A percentile compares a stretch with the other conserved stretches of the same genome.
Conservation (phyloP, 2,888 invertebrate species). For the Drosophila paramelanica region DNA sequence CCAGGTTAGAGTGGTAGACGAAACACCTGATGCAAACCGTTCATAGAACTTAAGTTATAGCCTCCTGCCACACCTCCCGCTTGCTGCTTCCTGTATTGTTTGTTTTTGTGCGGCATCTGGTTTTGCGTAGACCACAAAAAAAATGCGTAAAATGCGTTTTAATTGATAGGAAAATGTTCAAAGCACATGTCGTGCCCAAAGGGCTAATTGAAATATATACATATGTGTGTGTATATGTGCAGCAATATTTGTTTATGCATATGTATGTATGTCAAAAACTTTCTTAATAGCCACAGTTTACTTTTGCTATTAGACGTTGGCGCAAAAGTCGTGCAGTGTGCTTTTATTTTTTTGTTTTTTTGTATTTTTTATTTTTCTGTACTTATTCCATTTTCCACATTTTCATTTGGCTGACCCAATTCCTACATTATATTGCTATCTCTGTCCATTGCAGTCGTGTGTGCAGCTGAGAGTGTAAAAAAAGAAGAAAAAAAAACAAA, state of each 20-base stretch:
- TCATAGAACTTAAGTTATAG: neutral
- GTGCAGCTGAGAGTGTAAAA: constrained; percentile 48
- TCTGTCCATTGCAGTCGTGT: constrained; percentile 38
- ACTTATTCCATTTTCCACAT: constrained; percentile 44
- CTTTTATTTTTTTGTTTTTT: constrained; percentile 35
- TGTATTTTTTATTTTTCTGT: constrained; percentile 38
- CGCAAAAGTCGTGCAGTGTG: constrained; percentile 43
- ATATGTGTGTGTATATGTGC: neutral
- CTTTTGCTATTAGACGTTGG: constrained; percentile 53
- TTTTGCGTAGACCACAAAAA: constrained; percentile 37
- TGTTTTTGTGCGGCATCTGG: constrained; percentile 60
- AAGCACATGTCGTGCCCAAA: constrained; percentile 53
- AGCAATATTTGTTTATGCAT: neutral
- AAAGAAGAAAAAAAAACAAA: constrained; percentile 15
- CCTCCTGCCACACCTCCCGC: no score
- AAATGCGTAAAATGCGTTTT: constrained; percentile 73
- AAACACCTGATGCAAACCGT: constrained; percentile 60
- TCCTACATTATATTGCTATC: constrained; percentile 34
- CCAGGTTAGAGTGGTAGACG: neutral
- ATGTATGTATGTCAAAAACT: neutral
- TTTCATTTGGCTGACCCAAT: constrained; percentile 66
- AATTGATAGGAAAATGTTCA: constrained; percentile 76
- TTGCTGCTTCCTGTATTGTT: constrained; percentile 30
- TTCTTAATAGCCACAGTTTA: constrained; percentile 43
- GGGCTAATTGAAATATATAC: constrained; percentile 63